A percentile compares a stretch with the other conserved stretches of the same genome.
Conservation (phyloP, 2,888 invertebrate species). For the Electrophaes corylata region DNA sequence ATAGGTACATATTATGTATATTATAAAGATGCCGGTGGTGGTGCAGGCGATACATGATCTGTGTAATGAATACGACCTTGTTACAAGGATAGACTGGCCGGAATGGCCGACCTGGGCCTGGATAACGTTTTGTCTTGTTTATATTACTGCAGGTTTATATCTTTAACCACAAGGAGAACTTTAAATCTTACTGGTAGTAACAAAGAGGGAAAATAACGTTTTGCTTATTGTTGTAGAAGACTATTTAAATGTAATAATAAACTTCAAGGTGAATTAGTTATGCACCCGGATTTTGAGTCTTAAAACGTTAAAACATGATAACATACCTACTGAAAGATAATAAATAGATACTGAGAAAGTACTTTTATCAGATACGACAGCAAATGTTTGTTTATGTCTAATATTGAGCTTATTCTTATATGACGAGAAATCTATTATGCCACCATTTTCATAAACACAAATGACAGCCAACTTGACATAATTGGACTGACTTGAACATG, state of each 20-base stretch:
- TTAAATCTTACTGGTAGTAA: neutral
- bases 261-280: neutral
- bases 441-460: too few species aligned
- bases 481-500: too few species aligned
- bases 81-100: constrained; percentile 53
- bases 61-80: constrained; percentile 69
- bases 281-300: neutral
- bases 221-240: too few species aligned
- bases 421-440: too few species aligned
- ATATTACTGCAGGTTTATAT: neutral
- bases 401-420: neutral
- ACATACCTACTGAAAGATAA: constrained; percentile 3
- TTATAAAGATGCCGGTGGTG: constrained; percentile 5
- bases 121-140: constrained; percentile 8
- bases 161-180: too few species aligned
- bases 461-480: too few species aligned
- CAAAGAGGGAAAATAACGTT: neutral
- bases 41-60: constrained; percentile 55
- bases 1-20: neutral
- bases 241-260: neutral
- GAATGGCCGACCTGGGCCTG: constrained; percentile 33
- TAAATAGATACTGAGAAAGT: neutral
- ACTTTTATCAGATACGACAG: neutral
- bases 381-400: neutral
- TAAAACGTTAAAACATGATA: neutral